Percentiles rank a stretch among this genome's conserved stretches.
Evolutionary conservation across 2,797 vertebrate species (phyloP).

Genomic region (Muscicapa striata): DNA sequence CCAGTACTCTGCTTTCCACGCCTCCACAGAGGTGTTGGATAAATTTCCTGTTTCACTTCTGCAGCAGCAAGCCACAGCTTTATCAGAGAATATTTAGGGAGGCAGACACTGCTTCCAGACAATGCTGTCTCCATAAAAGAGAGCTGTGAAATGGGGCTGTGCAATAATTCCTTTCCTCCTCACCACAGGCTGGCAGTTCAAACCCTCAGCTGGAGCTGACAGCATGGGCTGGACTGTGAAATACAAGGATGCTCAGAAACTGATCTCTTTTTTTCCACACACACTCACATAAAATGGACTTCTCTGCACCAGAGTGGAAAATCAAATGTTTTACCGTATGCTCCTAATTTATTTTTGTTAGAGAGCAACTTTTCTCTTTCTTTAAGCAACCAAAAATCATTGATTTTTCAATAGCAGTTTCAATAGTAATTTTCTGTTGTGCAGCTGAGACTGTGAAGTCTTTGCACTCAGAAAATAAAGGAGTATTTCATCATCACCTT

Average conservation of each 20-base stretch:
- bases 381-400: background rate
- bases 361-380: background rate
- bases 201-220: slow-evolving; percentile 45
- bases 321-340: background rate
- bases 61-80: background rate
- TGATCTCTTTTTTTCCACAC: background rate
- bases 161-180: slow-evolving; percentile 10
- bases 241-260: slow-evolving; percentile 2
- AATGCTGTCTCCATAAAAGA: background rate
- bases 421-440: background rate
- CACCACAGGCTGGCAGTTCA: background rate
- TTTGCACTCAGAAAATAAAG: background rate
- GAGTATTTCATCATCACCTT: background rate
- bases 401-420: background rate
- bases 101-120: slow-evolving; percentile 1
- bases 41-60: slow-evolving; percentile 7
- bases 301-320: background rate
- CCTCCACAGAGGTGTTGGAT: background rate
- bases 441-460: background rate
- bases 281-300: background rate
- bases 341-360: background rate
- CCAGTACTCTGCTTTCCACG: background rate
- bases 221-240: background rate
- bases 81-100: background rate
- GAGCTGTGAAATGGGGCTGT: background rate